Evolutionary conservation across 2,113 vertebrate species (phyloP).

Genomic region (Rutilus rutilus): DNA sequence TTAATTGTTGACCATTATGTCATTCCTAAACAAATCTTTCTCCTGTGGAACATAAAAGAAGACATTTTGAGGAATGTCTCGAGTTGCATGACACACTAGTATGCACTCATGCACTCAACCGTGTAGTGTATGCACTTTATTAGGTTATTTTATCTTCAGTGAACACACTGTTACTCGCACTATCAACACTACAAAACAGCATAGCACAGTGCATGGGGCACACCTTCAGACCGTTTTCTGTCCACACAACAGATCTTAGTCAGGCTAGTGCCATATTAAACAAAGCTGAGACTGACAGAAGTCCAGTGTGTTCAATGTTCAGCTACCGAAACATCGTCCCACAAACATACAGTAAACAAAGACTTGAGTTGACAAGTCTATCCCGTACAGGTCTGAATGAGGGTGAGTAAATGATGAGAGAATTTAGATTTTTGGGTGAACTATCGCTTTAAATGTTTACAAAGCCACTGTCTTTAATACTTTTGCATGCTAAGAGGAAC

Average conservation of each 20-base stretch:
- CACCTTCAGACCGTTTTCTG: background rate
- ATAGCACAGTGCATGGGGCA: too few relatives aligned
- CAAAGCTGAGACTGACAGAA: background rate
- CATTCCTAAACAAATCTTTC: too few relatives aligned
- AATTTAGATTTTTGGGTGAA: background rate
- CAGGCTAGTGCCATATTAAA: background rate
- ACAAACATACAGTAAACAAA: background rate
- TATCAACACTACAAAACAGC: too few relatives aligned
- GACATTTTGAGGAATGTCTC: background rate
- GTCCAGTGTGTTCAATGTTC: background rate
- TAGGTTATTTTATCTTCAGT: too few relatives aligned
- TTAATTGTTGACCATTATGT: too few relatives aligned
- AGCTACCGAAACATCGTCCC: background rate
- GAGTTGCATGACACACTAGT: too few relatives aligned
- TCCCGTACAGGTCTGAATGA: background rate
- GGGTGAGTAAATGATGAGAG: too few relatives aligned
- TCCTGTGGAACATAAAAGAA: background rate
- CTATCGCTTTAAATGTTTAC: background rate
- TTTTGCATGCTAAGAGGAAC: background rate
- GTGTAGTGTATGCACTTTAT: too few relatives aligned
- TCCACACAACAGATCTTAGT: background rate
- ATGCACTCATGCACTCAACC: too few relatives aligned
- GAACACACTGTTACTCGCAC: too few relatives aligned
- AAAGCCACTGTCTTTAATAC: background rate
- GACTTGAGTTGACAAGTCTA: background rate